These are phyloP conservation scores for Pardosa pseudoannulata DNA, from an alignment of 2,888 invertebrate species.

Conservation along the genomic window DNA sequence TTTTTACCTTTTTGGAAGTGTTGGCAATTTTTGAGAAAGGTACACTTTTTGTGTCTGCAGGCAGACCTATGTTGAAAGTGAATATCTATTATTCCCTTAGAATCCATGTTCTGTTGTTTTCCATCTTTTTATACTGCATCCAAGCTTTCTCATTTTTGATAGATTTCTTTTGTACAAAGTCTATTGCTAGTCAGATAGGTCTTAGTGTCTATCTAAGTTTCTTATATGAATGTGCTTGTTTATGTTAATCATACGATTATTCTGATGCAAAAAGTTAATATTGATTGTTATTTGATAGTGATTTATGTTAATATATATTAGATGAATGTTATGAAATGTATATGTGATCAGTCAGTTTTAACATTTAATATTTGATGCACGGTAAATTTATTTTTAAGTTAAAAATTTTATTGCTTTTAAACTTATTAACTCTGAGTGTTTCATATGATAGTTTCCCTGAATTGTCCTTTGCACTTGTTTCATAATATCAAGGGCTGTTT, in stretches of 20 bases:
- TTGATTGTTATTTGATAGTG: conserved; percentile 15
- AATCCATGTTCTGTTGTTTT: not conserved
- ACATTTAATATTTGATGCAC: conserved; percentile 3
- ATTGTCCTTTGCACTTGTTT: not conserved
- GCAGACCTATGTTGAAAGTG: conserved; percentile 2
- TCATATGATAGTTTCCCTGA: not conserved
- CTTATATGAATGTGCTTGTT: not conserved
- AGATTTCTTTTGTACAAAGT: conserved; percentile 33
- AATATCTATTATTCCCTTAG: not conserved
- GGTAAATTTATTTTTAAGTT: not conserved
- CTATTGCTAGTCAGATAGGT: conserved; percentile 60
- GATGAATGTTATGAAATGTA: not conserved
- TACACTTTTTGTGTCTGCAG: conserved; percentile 31
- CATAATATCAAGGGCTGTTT: not conserved
- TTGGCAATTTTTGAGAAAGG: not conserved
- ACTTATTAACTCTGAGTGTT: not conserved
- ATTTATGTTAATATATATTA: not conserved
- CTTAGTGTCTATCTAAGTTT: conserved; percentile 48
- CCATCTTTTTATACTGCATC: conserved; percentile 12
- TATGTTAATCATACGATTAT: not conserved
- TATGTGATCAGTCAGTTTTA: not conserved
- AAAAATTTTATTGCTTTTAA: not conserved
- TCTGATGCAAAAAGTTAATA: not conserved
- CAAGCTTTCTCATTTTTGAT: conserved; percentile 8
- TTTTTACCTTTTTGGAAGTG: conserved; percentile 35